Base-by-base conservation (phyloP, 2,888 invertebrate species). In the Calliscelio sp. region DNA sequence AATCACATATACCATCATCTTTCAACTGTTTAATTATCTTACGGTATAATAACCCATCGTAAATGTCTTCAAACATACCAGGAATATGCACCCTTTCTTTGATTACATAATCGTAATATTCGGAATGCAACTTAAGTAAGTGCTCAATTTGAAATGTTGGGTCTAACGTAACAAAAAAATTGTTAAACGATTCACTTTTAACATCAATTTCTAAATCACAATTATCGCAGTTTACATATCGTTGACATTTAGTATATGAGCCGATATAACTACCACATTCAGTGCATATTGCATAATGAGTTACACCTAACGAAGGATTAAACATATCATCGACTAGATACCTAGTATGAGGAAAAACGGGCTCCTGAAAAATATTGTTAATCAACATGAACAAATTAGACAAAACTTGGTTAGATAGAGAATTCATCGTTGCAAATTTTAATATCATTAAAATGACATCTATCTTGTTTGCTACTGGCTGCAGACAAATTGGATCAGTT, bases 91-190 rank as follows among this genome's bases (percentile, higher is more conserved):
- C 18, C 46, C 59, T 57, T 5, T 46, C 16, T 16, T 61, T 61
- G 1, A 32, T 61, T 7, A 73, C 16, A 7, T 53, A 0, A 25
- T 55, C 55, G 18, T 46, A 75, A 46, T 57, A 75, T n/a, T 11
- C n/a, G 0, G 5, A 46, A 32, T 75, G 20, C 24, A 22, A 32
- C 18, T 28, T 46, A 24, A 75, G 32, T 66, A 66, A 22, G 28
- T 55, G 14, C 46, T 44, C 0, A 10, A 66, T 65, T 32, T 51
- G 28, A 8, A 25, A 11, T 11, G 22, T 20, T 16, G 24, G 4
- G 14, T 65, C 46, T 24, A 66, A 32, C 2, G 46, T 65, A n/a
- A 75, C 16, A 61, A 75, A 75, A 46, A 75, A 75, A 20, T 66
- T 57, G 8, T 1, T 65, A 18, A 44, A 44, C 10, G 32, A 18